Conservation (phyloP, 1,140 invertebrate genomes). For the Orius insidiosus region DNA sequence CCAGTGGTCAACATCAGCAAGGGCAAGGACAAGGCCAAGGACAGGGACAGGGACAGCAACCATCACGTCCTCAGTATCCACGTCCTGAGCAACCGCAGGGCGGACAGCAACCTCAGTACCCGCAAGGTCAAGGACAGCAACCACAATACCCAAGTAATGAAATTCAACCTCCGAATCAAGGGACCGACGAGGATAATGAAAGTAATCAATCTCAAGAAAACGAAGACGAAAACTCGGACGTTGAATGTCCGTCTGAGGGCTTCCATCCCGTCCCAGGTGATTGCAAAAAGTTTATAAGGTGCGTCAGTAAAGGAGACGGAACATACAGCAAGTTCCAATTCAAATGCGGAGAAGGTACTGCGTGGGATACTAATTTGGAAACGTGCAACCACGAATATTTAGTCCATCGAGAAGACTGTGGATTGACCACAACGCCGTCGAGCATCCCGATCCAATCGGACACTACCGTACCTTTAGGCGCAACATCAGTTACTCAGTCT, state of each 20-base stretch:
- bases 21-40: no score
- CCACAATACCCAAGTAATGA: conserved; percentile 1
- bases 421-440: conserved; percentile 13
- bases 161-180: not conserved
- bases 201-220: not conserved
- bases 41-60: conserved; percentile 2
- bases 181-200: not conserved
- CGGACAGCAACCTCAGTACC: no score
- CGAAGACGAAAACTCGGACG: conserved; percentile 1
- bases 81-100: no score
- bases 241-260: conserved; percentile 35
- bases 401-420: conserved; percentile 16
- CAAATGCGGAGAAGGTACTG: conserved; percentile 46
- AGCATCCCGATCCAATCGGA: conserved; percentile 15
- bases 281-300: conserved; percentile 62
- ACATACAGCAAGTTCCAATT: conserved; percentile 45
- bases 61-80: no score
- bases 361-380: conserved; percentile 47
- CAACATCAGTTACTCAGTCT: conserved; percentile 14
- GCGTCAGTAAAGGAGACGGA: conserved; percentile 39
- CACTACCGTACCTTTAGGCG: conserved; percentile 10
- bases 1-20: not conserved
- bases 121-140: no score
- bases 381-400: conserved; percentile 39
- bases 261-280: conserved; percentile 46